A percentile compares a stretch with the other conserved stretches of the same genome.
Conservation (phyloP, 2,888 invertebrate species). For the Sicus ferrugineus region DNA sequence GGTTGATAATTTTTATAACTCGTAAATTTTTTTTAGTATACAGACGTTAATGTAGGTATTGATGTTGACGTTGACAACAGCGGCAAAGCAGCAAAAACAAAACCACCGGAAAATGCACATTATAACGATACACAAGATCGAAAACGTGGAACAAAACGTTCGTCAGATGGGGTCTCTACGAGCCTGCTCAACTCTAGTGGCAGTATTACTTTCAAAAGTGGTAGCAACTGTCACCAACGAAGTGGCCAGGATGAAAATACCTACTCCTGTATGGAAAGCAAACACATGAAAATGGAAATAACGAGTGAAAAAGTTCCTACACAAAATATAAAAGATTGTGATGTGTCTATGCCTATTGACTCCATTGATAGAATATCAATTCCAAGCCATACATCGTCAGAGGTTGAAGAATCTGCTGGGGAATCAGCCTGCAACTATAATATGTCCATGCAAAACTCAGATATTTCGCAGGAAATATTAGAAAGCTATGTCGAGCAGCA, state of each 20-base stretch:
- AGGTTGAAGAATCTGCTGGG: neutral
- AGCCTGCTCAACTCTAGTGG: slow-evolving; percentile 16
- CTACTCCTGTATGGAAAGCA: slow-evolving; percentile 45
- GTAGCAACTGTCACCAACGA: slow-evolving; percentile 37
- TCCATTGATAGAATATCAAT: neutral
- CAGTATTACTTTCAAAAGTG: slow-evolving; percentile 15
- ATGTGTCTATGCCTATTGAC: neutral
- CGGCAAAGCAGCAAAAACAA: neutral
- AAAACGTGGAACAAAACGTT: slow-evolving; percentile 52
- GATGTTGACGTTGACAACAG: neutral
- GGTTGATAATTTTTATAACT: too few species aligned
- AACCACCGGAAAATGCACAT: slow-evolving; percentile 31
- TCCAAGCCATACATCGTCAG: neutral
- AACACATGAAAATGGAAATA: slow-evolving; percentile 49
- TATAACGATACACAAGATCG: slow-evolving; percentile 42
- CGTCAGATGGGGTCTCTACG: slow-evolving; percentile 50
- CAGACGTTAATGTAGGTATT: too few species aligned
- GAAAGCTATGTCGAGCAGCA: slow-evolving; percentile 23
- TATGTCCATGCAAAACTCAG: neutral
- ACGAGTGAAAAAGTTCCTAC: slow-evolving; percentile 45
- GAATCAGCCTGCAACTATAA: neutral
- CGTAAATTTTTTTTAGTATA: too few species aligned
- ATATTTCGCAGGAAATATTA: slow-evolving; percentile 20
- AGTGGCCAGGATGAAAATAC: neutral
- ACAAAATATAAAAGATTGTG: slow-evolving; percentile 16